Evolutionary conservation across 1,140 invertebrate species (phyloP), one percentile per base, ranked within the genome.

Genomic region (Caenorhabditis inopinata): DNA sequence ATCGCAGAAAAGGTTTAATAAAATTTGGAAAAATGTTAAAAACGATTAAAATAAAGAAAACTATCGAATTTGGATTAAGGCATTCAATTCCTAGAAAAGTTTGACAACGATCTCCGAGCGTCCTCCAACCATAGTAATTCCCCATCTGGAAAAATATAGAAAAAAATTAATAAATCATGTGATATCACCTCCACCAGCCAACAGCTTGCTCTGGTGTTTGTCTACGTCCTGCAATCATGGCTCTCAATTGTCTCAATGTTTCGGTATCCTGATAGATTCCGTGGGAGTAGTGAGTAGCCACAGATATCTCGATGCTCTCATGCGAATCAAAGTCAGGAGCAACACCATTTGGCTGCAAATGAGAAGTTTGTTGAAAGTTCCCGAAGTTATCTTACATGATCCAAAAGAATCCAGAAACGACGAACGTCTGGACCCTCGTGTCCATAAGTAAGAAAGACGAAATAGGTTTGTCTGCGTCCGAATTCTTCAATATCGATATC

Each of bases 231-330:
- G 79, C 53, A 51, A 87, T 87, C 46, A 87, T 75, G 1, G 79
- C 76, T 23, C 86, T 85, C 18, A 87, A 79, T 47, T 87, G 86
- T 29, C 74, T 42, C 38, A 87, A 45, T 7, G 86, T 87, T 18
- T 86, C 85, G 2, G 86, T 86, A 48, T 87, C 84, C 76, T 87
- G 86, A 58, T 86, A 49, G 23, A 32, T 38, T 62, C 86, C 86
- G 58, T 87, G 86, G 18, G 85, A 85, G 73, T 88, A 83, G 74
- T 87, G 86, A n/a, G 87, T 86, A 1, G 86, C 86, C 0, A 88
- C 87, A n/a, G 85, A 83, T 9, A 87, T 48, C 73, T 87, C 86
- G 18, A 87, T 53, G 48, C 49, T 83, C 42, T 82, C 86, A 14
- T 29, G 68, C 14, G 46, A 76, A 29, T 83, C 73, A 12, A 79